These are phyloP conservation scores for Gnathonemus longibarbis DNA, from an alignment of 2,113 vertebrate genomes.

Conservation along the genomic window DNA sequence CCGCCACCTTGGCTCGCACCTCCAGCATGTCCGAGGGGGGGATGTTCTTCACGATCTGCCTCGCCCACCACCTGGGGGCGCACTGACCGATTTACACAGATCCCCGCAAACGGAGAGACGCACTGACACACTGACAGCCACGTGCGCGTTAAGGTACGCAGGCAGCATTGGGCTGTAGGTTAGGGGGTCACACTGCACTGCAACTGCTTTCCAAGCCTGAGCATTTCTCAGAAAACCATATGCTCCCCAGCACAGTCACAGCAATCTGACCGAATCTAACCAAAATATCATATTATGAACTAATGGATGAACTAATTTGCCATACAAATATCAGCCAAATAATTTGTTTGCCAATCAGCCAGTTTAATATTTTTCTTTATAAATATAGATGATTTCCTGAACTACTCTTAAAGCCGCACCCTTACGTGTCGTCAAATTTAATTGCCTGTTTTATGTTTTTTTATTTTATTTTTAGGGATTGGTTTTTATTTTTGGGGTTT, in stretches of 20 bases:
- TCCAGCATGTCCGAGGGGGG: constrained; percentile 81
- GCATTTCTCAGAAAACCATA: neutral
- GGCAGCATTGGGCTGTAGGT: neutral
- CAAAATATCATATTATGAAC: neutral
- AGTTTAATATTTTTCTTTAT: neutral
- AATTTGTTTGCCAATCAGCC: neutral
- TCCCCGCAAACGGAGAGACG: neutral
- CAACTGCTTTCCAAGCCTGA: neutral
- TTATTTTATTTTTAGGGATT: neutral
- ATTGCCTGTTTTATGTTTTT: neutral
- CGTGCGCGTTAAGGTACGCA: neutral
- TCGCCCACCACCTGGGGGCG: constrained; percentile 75
- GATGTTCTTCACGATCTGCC: constrained; percentile 85
- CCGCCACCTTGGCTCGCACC: constrained; percentile 80
- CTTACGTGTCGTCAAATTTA: neutral
- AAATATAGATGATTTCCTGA: neutral
- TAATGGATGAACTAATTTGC: neutral
- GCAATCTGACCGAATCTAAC: neutral
- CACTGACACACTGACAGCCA: neutral
- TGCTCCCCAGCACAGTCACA: neutral
- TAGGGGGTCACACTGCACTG: neutral
- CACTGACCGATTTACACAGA: neutral
- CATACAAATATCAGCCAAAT: neutral
- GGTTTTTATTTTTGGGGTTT: neutral
- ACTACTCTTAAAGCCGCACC: neutral